Percentiles rank a stretch among this genome's conserved stretches.
These are phyloP conservation scores for Andrena bucephala DNA, from an alignment of 2,888 invertebrate species.

Conservation along the genomic window DNA sequence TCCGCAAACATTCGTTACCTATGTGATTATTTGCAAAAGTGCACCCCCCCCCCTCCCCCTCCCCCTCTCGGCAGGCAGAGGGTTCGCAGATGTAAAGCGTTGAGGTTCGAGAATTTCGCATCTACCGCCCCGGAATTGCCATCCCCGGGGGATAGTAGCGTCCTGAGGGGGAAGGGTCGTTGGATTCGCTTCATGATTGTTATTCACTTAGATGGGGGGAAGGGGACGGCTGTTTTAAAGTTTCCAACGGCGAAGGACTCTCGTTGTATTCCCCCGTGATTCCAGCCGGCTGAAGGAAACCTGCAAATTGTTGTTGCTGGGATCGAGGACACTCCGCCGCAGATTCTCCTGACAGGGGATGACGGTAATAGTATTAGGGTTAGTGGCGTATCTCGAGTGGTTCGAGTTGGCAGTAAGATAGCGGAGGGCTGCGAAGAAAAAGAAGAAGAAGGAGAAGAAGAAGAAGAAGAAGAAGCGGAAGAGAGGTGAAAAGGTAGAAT, in stretches of 20 bases:
- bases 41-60: too few species aligned
- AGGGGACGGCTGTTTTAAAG: slow-evolving; percentile 59
- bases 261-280: slow-evolving; percentile 59
- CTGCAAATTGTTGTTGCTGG: slow-evolving; percentile 73
- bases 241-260: slow-evolving; percentile 53
- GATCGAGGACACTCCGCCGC: slow-evolving; percentile 72
- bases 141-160: slow-evolving; percentile 23
- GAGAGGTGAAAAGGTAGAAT: slow-evolving; percentile 70
- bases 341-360: slow-evolving; percentile 60
- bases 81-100: neutral
- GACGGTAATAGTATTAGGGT: slow-evolving; percentile 77
- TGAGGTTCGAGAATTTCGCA: neutral
- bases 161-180: neutral
- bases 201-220: slow-evolving; percentile 61
- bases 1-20: too few species aligned
- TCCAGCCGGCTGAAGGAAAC: slow-evolving; percentile 65
- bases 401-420: slow-evolving; percentile 50
- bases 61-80: neutral
- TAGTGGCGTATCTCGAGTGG: slow-evolving; percentile 76
- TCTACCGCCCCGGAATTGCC: neutral
- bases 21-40: too few species aligned
- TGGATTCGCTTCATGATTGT: slow-evolving; percentile 58
- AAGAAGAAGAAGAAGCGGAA: slow-evolving; percentile 46
- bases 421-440: slow-evolving; percentile 29
- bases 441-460: slow-evolving; percentile 47